Evolutionary conservation across 2,888 invertebrate species (phyloP).

Genomic region (Lasioglossum villosulum): DNA sequence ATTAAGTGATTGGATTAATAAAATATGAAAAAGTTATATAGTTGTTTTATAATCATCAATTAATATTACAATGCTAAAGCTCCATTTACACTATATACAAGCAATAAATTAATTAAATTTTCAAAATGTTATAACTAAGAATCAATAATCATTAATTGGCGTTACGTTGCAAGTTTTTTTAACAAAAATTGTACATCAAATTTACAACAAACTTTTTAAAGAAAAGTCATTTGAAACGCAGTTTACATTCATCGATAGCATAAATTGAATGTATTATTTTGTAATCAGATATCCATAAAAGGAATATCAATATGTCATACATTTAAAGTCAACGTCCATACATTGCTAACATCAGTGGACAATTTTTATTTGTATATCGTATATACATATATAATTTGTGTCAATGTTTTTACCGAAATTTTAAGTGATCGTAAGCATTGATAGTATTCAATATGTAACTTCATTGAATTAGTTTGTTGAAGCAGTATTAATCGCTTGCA

Average conservation of each 20-base stretch:
- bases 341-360: conserved; percentile 8
- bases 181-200: conserved; percentile 22
- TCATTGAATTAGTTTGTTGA: conserved; percentile 30
- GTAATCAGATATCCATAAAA: not conserved
- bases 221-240: not conserved
- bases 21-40: conserved; percentile 56
- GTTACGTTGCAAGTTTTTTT: conserved; percentile 24
- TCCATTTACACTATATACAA: conserved; percentile 81
- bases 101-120: conserved; percentile 74
- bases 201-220: conserved; percentile 31
- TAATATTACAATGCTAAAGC: conserved; percentile 74
- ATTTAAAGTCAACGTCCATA: conserved; percentile 37
- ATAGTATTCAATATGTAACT: conserved; percentile 42
- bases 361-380: conserved; percentile 25
- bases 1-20: conserved; percentile 59
- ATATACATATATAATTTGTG: conserved; percentile 36
- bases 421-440: conserved; percentile 32
- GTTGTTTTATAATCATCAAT: conserved; percentile 61
- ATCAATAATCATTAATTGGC: conserved; percentile 29
- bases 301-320: conserved; percentile 11
- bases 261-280: not conserved
- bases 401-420: conserved; percentile 30
- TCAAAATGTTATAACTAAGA: conserved; percentile 59
- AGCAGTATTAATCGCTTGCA: conserved; percentile 29
- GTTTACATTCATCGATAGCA: not conserved